Conservation (phyloP, 2,888 invertebrate species). For the Thymelicus lineola region DNA sequence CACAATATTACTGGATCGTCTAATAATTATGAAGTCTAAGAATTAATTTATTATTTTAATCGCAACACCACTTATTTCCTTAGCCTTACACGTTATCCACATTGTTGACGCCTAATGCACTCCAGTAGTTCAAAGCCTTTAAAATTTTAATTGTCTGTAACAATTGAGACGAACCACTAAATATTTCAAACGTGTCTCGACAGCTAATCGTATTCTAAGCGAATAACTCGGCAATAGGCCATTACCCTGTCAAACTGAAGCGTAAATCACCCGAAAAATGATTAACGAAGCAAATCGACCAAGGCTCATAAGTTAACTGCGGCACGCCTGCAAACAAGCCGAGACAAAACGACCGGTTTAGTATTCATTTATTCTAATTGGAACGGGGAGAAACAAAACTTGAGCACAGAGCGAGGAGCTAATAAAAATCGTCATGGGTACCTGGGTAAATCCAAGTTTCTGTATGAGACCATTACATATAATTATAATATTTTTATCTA, state of each 20-base stretch:
- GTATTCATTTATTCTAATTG: constrained; percentile 36
- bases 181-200: neutral
- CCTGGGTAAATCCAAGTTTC: neutral
- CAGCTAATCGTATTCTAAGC: neutral
- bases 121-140: no score
- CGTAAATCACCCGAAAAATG: constrained; percentile 18
- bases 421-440: constrained; percentile 1
- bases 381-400: constrained; percentile 30
- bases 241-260: neutral
- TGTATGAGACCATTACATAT: neutral
- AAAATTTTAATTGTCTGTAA: no score
- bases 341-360: constrained; percentile 34
- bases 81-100: no score
- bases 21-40: no score
- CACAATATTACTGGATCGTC: no score
- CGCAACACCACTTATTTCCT: no score
- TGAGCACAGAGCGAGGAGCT: neutral
- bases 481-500: no score
- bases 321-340: constrained; percentile 29
- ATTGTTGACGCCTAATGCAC: no score
- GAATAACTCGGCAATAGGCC: neutral
- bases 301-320: constrained; percentile 27
- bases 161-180: no score
- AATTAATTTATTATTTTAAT: no score
- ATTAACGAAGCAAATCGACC: constrained; percentile 28